Base-by-base conservation (phyloP, 2,797 vertebrate species). In the Peromyscus attwateri region DNA sequence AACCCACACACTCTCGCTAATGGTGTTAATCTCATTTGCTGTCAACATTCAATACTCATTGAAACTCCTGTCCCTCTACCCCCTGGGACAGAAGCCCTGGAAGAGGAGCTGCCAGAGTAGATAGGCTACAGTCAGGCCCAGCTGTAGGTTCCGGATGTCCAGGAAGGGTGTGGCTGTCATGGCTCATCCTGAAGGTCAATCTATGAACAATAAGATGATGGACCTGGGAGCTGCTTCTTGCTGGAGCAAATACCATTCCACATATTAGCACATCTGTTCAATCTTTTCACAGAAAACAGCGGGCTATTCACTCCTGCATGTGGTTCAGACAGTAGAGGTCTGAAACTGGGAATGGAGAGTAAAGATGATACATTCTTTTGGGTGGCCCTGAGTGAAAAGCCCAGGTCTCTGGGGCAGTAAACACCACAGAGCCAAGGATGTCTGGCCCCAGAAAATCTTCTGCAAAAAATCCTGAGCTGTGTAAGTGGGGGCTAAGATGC, bases 11-110 rank as follows among this genome's bases (percentile, higher is more conserved):
- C 64, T 66, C 57, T 34, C 25, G 13, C 94, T 83, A 27, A 49
- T 2, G 79, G 73, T 31, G 89, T 64, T 92, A 46, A 64, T 96
- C 89, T 81, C 13, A 84, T 70, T 87, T 79, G 66, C 91, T 66
- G 91, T 70, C 57, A 11, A 57, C 85, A 73, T 73, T 88, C 85
- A 88, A 40, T 37, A 29, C 60, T 19, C 62, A 62, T n/a, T 25
- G 31, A 79, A 64, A 68, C 40, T 62, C 19, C 71, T 21, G 70
- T 83, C 64, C 79, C 80, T 64, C 2, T 0, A 4, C 88, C 68
- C 87, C 55, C 29, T 75, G 52, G 66, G 64, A 73, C 5, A 75
- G 75, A 80, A 73, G 83, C 52, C 6, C 21, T 0, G n/a, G 82
- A 77, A 23, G 49, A 55, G 52, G 80, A 92, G 31, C 57, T 84